Base-by-base conservation (phyloP, 2,797 vertebrate genomes). In the Lagocephalus sceleratus region DNA sequence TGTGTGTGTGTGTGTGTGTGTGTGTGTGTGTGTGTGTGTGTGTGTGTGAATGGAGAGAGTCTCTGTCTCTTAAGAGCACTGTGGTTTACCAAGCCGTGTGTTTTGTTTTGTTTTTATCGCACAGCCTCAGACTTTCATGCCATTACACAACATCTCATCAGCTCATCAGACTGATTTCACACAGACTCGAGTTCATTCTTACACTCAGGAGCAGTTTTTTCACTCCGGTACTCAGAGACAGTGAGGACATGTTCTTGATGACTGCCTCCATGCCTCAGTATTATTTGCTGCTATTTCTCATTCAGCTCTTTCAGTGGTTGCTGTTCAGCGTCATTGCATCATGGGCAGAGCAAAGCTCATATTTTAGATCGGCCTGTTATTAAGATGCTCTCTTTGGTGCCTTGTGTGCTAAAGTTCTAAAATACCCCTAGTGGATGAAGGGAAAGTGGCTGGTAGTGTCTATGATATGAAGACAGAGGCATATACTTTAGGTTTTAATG, bases 121-220 rank as follows among this genome's bases (percentile, higher is more conserved):
- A 29, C 62, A 75, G 50, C 68, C 68, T 54, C 20, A 20, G 42
- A 44, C 64, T 64, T 66, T 70, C 47, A 39, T 77, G 20, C 72
- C 43, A 60, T 79, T 67, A 70, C 61, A 64, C 61, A 63, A 67
- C 71, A 73, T 47, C n/a, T n/a, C n/a, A n/a, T n/a, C n/a, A 46
- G 65, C 60, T 83, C 75, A 75, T 79, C 73, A 76, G 67, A 66
- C 62, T 59, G 35, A 83, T 85, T 79, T 78, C 77, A 85, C 73
- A 73, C 53, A 71, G 43, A 60, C 69, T 75, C 9, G 3, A 11
- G 42, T 44, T 35, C 32, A 20, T 20, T 44, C 19, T 44, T 19
- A 40, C 39, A 17, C 5, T 10, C 40, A 10, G 20, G 8, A 20
- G 2, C 17, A 3, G 2, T 20, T 20, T 44, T 44, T 51, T 63